Base-by-base conservation (phyloP, 2,888 invertebrate species). In the Omphaloscelis lunosa region DNA sequence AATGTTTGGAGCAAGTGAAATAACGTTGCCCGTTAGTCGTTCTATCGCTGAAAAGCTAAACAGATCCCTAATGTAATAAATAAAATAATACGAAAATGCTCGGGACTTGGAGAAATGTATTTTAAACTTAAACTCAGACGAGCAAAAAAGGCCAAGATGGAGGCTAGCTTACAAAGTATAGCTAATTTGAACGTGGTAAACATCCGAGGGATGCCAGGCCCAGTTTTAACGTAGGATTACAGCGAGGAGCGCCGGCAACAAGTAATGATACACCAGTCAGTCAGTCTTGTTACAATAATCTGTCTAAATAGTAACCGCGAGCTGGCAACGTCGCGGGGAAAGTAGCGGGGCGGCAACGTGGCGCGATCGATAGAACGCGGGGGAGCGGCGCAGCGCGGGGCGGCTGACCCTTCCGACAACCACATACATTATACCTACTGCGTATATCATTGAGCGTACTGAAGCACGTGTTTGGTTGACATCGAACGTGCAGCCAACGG, bases 271-370 rank as follows among this genome's bases (percentile, higher is more conserved):
- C 72, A 86, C 80, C 80, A 88, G 88, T 80, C 80, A 88, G 88
- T 80, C 80, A 70, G 79, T 86, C 83, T 86, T 85, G 89, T 85
- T 88, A 90, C 89, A 90, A 89, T 89, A 89, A 90, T 90, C 87
- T 89, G 89, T 90, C 92, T 91, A 92, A 93, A 93, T 93, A 93
- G 92, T 88, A 88, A 86, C 77, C 70, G 82, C 92, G 93, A 88
- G 88, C 89, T 92, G 94, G 96, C 96, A 96, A 96, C 96, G 91
- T 71, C 91, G 93, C 93, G 91, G 92, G 86, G 94, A 94, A 94
- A 95, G 93, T 92, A 89, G 91, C 90, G 92, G 89, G 75, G 89
- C 89, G 94, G 94, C 95, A 94, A 94, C 94, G 90, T 88, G 90
- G 92, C 92, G 87, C 90, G 90, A 89, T 90, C 93, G 93, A 92